These are phyloP conservation scores for Pelusios castaneus DNA, from an alignment of 2,113 vertebrate genomes.

Conservation along the genomic window DNA sequence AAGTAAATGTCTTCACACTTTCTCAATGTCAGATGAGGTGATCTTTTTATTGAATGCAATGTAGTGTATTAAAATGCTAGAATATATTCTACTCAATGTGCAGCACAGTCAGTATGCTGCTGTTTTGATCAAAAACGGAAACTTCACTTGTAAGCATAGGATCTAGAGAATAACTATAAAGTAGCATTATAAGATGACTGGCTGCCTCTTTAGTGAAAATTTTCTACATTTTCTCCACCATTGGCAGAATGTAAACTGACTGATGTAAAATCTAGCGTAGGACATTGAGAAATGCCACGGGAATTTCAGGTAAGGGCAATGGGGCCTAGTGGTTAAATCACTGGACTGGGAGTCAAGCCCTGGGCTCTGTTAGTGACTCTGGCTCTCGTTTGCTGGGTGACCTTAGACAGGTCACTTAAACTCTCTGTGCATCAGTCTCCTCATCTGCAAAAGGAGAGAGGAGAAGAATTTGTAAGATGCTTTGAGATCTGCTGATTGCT, in stretches of 20 bases:
- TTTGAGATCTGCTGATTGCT: not conserved
- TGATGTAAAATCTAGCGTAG: too few species aligned
- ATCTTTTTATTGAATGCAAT: not conserved
- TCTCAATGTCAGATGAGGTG: fast-evolving
- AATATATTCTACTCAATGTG: not conserved
- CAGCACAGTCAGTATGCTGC: too few species aligned
- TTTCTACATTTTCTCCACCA: too few species aligned
- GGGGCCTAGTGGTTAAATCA: not conserved
- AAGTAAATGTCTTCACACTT: not conserved
- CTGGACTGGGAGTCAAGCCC: not conserved
- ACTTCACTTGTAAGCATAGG: too few species aligned
- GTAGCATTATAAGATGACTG: too few species aligned
- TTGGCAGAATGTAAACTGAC: too few species aligned
- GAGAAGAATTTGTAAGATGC: not conserved
- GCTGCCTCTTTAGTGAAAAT: too few species aligned
- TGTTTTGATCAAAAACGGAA: too few species aligned
- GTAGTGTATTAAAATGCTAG: fast-evolving
- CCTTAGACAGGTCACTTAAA: not conserved
- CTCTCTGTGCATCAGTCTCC: not conserved
- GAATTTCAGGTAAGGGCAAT: too few species aligned
- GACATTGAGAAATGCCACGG: too few species aligned
- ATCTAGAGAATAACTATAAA: too few species aligned
- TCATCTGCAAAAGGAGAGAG: not conserved
- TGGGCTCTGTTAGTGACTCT: not conserved
- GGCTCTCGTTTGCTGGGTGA: not conserved